Base-by-base conservation (phyloP, 2,797 vertebrate species). In the Zalophus californianus region DNA sequence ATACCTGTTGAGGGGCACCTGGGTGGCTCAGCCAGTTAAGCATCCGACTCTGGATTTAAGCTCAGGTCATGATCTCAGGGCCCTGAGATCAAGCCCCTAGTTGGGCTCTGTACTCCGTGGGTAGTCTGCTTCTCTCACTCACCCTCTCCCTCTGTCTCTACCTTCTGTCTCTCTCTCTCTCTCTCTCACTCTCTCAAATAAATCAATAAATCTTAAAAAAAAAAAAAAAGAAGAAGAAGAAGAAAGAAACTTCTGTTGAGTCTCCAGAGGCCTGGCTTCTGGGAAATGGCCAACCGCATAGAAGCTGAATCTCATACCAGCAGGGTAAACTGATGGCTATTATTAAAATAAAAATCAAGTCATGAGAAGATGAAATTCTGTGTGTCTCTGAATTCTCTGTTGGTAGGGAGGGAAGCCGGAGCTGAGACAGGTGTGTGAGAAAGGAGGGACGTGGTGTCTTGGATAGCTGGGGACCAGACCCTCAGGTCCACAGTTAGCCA, bases 291-390 rank as follows among this genome's bases (percentile, higher is more conserved):
- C 6, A 52, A 70, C 5, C 21, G 92, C 14, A 64, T 5, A 48
- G 60, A 88, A 5, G 73, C 8, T 91, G 50, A 93, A 32, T 93
- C 7, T 83, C 72, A 58, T 3, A 60, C 9, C 41, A 94, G 66
- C 7, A 23, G 12, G 20, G 7, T n/a, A 48, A 70, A 54, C 4
- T 58, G 54, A 64, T 85, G 21, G 77, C 72, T 15, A 13, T 13
- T 3, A 77, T 64, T 10, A 86, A 91, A 95, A 95, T 86, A 92
- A 97, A 95, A 89, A 87, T 32, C 0, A 41, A 88, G 6, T 77
- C 35, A 27, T 58, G 25, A 23, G 62, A 90, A 88, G 21, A 2
- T 56, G 41, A 83, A 56, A 15, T 91, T 60, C 15, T 82, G 29
- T 64, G 13, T 50, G 41, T 62, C 6, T 93, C 18, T 86, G 44